Base-by-base conservation (phyloP, 2,888 invertebrate species). In the Enchytraeus crypticus region DNA sequence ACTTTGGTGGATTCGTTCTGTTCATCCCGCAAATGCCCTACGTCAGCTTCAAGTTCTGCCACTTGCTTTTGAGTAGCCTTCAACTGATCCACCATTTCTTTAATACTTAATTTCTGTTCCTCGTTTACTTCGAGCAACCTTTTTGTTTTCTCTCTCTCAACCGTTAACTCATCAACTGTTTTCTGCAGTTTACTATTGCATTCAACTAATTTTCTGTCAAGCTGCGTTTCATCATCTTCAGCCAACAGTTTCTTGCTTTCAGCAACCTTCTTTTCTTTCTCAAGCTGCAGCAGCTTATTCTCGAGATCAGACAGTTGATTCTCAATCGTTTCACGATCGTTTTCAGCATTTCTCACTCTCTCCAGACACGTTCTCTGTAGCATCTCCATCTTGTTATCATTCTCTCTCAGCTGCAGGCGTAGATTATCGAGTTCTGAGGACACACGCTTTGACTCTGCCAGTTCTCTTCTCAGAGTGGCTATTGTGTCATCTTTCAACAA, bases 191-290 rank as follows among this genome's bases (percentile, higher is more conserved):
- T 74, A 53, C 67, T 71, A 61, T 76, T 74, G 65, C 70, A 71
- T 61, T 77, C 77, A 49, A 73, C 73, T 34, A 77, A 60, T 72
- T 89, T 88, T 71, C 91, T 90, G 74, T 92, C 90, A 81, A 92
- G 83, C 76, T 93, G 92, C 56, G n/a, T n/a, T n/a, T n/a, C n/a
- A n/a, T n/a, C n/a, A n/a, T n/a, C n/a, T n/a, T n/a, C n/a, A n/a
- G 88, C 85, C 71, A 92, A 14, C 33, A 51, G 18, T 11, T 51
- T 26, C 53, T 45, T 47, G 21, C 43, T 57, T n/a, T 27, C 51
- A 29, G 21, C 23, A 26, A 43, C 14, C 21, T 51, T 56, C 4
- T 61, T 56, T 57, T 72, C 71, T 66, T 34, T 27, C 43, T 49
- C 55, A 11, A 29, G 27, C 18, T 59, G 30, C 2, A 38, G 18